Percentiles rank a stretch among this genome's conserved stretches.
Conservation (phyloP, 2,797 vertebrate species). For the Sebastes itinus region DNA sequence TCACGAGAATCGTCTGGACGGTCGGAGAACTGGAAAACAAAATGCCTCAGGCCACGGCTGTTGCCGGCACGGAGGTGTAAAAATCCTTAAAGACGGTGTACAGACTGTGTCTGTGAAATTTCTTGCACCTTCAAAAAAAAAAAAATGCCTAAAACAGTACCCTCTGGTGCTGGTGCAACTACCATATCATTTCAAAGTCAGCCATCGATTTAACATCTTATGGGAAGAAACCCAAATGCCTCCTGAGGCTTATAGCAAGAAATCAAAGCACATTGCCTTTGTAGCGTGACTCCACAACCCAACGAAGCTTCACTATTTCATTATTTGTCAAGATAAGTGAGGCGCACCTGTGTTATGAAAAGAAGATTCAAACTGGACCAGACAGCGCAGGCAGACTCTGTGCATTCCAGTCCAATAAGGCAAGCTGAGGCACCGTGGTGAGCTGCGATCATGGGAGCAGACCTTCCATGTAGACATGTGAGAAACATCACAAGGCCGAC, state of each 20-base stretch:
- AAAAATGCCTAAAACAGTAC: neutral
- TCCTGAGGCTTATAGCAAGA: neutral
- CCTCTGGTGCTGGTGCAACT: neutral
- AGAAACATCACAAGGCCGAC: slow-evolving; percentile 67
- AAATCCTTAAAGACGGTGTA: neutral
- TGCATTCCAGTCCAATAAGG: slow-evolving; percentile 58
- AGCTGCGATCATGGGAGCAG: slow-evolving; percentile 56
- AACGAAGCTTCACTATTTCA: slow-evolving; percentile 14
- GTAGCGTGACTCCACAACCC: slow-evolving; percentile 8
- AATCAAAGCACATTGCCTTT: slow-evolving; percentile 8
- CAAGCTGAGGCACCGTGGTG: slow-evolving; percentile 49
- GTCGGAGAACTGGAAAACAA: no score
- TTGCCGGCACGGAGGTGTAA: no score
- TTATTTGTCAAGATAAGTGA: slow-evolving; percentile 38
- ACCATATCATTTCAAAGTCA: neutral
- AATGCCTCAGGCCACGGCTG: no score
- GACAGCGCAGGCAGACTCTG: slow-evolving; percentile 34
- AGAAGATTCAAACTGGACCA: slow-evolving; percentile 37
- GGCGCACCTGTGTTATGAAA: slow-evolving; percentile 59
- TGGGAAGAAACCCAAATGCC: neutral
- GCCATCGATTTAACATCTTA: neutral
- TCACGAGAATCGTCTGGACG: no score
- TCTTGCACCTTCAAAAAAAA: neutral
- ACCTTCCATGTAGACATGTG: slow-evolving; percentile 63
- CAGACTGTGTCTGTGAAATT: neutral